Conservation (phyloP, 2,888 invertebrate species). For the Theretra japonica region DNA sequence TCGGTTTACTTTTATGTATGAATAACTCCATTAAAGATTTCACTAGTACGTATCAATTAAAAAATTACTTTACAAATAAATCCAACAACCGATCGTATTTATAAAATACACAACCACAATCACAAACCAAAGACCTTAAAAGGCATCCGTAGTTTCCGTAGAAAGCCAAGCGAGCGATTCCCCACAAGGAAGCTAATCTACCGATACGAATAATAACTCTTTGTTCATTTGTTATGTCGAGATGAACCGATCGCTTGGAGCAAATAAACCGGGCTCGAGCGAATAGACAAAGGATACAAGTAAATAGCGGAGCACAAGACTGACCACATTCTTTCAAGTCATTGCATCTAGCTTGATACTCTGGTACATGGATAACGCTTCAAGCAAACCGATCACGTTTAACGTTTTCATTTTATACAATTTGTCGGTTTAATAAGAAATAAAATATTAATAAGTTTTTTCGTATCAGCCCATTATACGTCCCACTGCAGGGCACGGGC, state of each 20-base stretch:
- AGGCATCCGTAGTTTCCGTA: not conserved
- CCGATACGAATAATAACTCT: constrained; percentile 73
- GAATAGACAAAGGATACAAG: constrained; percentile 82
- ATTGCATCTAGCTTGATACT: constrained; percentile 33
- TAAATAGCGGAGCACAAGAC: constrained; percentile 55
- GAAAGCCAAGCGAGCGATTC: constrained; percentile 38
- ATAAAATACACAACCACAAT: not conserved
- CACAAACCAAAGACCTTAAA: not conserved
- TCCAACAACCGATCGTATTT: not conserved
- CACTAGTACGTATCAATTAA: too few species aligned
- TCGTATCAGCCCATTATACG: too few species aligned
- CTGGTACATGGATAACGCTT: not conserved
- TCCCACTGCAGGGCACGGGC: too few species aligned
- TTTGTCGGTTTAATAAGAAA: too few species aligned
- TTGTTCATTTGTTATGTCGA: constrained; percentile 74
- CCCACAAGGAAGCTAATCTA: constrained; percentile 69
- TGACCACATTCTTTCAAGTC: constrained; percentile 18
- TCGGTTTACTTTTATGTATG: too few species aligned
- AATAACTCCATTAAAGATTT: too few species aligned
- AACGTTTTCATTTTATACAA: not conserved
- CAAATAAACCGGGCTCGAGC: constrained; percentile 78
- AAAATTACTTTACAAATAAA: not conserved
- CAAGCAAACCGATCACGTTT: not conserved
- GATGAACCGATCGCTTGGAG: constrained; percentile 77
- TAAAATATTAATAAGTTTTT: too few species aligned